phyloP scores from a whole-genome alignment of 2,797 vertebrate genomes.

The Podarcis lilfordi region DNA sequence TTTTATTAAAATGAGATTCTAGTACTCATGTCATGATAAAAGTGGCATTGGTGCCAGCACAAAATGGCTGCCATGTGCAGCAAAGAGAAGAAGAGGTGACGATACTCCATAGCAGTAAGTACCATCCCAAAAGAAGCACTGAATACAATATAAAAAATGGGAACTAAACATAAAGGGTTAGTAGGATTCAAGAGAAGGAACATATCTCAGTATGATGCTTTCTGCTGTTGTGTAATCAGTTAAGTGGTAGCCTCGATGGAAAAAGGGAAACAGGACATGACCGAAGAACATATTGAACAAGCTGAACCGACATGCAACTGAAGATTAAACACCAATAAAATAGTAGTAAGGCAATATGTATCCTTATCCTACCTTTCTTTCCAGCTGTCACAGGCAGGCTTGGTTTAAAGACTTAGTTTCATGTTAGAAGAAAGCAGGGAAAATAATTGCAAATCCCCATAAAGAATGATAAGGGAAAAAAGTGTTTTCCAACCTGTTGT shows the following conservation, averaged over 20 bases:
- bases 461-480: constrained; percentile 48
- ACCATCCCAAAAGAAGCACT: too few relatives aligned
- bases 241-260: constrained; percentile 26
- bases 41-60: too few relatives aligned
- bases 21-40: too few relatives aligned
- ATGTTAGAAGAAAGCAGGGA: constrained; percentile 50
- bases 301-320: constrained; percentile 50
- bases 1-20: too few relatives aligned
- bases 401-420: constrained; percentile 50
- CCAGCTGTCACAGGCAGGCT: constrained; percentile 21
- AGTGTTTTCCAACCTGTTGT: constrained; percentile 88
- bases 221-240: constrained; percentile 3
- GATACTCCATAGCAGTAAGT: too few relatives aligned
- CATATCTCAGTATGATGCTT: background rate
- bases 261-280: constrained; percentile 46
- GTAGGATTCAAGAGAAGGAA: background rate
- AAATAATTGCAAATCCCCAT: constrained; percentile 41
- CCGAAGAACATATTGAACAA: constrained; percentile 27
- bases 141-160: constrained; percentile 33
- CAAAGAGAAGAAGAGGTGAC: too few relatives aligned
- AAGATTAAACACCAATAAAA: constrained; percentile 39
- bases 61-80: too few relatives aligned
- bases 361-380: constrained; percentile 61
- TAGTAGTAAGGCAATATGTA: constrained; percentile 6
- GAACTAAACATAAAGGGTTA: constrained; percentile 14